A percentile compares a stretch with the other conserved stretches of the same genome.
Conservation (phyloP, 2,113 vertebrate species). For the Chiloscyllium plagiosum region DNA sequence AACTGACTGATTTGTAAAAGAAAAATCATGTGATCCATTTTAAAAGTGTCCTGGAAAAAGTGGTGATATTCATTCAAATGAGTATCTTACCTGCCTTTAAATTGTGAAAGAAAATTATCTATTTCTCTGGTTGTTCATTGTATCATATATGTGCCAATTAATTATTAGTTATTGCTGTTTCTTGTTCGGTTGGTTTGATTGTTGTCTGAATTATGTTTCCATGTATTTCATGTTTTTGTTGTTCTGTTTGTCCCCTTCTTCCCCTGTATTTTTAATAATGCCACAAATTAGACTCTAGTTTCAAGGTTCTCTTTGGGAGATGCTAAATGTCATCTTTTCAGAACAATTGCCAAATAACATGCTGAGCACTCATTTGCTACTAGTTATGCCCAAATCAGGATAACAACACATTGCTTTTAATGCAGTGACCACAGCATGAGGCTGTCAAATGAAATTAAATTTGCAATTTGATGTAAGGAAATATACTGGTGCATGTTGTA, state of each 20-base stretch:
- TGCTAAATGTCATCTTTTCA: conserved; percentile 38
- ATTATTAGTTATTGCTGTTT: conserved; percentile 19
- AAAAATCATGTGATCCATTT: neutral
- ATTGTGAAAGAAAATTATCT: neutral
- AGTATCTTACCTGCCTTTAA: neutral
- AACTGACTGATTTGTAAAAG: neutral
- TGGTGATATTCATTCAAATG: neutral
- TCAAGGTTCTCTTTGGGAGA: conserved; percentile 35
- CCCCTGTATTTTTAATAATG: conserved; percentile 35
- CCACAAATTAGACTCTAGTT: conserved; percentile 37
- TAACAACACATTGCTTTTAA: conserved; percentile 70
- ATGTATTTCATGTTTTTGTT: conserved; percentile 9
- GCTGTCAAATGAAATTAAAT: conserved; percentile 68
- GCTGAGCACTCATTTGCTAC: conserved; percentile 58
- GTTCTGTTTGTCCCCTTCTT: conserved; percentile 19
- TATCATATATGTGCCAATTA: neutral
- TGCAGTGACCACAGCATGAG: conserved; percentile 69
- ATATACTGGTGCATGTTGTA: conserved; percentile 53
- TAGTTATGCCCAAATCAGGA: conserved; percentile 66
- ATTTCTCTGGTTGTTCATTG: neutral
- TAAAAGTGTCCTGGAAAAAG: neutral
- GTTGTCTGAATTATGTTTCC: conserved; percentile 4
- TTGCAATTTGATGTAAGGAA: conserved; percentile 61
- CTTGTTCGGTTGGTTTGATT: neutral
- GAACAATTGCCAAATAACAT: conserved; percentile 50